Percentiles rank a stretch among this genome's conserved stretches.
Conservation (phyloP, 2,797 vertebrate species). For the Helicolenus hilgendorfi region DNA sequence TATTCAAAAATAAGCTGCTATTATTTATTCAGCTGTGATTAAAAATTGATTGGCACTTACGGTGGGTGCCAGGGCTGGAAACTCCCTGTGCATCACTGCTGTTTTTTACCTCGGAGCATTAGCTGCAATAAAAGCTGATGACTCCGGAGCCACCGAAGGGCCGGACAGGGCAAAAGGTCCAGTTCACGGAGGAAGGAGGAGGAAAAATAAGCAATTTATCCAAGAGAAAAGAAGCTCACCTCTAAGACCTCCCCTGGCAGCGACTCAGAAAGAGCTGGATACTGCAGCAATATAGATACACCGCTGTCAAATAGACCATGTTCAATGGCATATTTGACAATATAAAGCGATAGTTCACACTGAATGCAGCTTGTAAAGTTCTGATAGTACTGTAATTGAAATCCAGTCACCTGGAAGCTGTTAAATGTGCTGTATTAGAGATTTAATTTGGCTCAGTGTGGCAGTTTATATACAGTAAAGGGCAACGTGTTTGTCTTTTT, state of each 20-base stretch:
- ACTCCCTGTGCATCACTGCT: constrained; percentile 52
- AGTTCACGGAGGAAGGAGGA: constrained; percentile 71
- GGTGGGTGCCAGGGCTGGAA: constrained; percentile 47
- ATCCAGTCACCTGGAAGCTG: constrained; percentile 7
- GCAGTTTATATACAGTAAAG: not conserved
- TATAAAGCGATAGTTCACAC: constrained; percentile 75
- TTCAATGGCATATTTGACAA: constrained; percentile 62
- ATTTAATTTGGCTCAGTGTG: not conserved
- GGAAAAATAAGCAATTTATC: constrained; percentile 87
- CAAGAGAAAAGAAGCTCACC: constrained; percentile 77
- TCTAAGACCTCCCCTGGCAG: constrained; percentile 80
- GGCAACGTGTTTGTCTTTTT: not conserved
- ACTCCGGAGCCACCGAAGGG: constrained; percentile 71
- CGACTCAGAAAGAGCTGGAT: constrained; percentile 55
- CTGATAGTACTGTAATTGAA: not conserved
- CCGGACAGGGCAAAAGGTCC: constrained; percentile 74
- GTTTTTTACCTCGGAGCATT: constrained; percentile 80
- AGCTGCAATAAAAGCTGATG: constrained; percentile 88
- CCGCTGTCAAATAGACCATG: constrained; percentile 56
- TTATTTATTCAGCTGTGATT: constrained; percentile 79
- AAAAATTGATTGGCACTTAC: constrained; percentile 85
- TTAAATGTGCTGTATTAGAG: not conserved
- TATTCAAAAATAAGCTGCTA: constrained; percentile 63
- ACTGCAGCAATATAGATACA: constrained; percentile 72
- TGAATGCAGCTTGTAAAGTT: constrained; percentile 38